phyloP scores from a whole-genome alignment of 1,140 invertebrate species.

The Drosophila azteca region DNA sequence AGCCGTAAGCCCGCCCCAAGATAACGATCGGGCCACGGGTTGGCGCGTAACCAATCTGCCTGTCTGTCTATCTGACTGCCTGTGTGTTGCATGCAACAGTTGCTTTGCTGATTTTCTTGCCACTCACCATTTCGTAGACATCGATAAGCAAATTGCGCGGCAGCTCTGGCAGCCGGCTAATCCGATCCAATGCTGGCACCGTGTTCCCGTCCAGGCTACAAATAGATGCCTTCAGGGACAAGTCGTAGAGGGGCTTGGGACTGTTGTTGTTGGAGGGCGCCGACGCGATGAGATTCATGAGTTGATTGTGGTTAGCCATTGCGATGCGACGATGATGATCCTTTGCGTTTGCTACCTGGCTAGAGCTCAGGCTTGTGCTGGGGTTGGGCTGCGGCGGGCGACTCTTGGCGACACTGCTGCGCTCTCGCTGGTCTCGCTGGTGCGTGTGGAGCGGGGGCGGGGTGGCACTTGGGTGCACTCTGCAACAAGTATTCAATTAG shows the following conservation, averaged over 20 bases:
- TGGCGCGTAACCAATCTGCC: too few species aligned
- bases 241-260: constrained; percentile 58
- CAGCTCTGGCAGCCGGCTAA: constrained; percentile 70
- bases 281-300: constrained; percentile 45
- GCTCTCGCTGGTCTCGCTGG: background rate
- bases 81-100: too few species aligned
- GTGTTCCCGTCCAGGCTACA: constrained; percentile 61
- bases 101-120: background rate
- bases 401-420: too few species aligned
- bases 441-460: background rate
- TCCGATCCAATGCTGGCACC: constrained; percentile 61
- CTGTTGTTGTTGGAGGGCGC: constrained; percentile 42
- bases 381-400: background rate
- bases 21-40: background rate
- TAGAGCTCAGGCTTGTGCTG: background rate
- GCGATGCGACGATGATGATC: too few species aligned
- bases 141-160: constrained; percentile 74
- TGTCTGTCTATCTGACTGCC: too few species aligned
- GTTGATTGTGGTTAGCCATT: constrained; percentile 55
- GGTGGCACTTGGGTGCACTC: constrained; percentile 26
- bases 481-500: constrained; percentile 51
- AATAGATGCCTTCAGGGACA: constrained; percentile 60
- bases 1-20: constrained; percentile 12
- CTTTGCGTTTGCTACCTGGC: constrained; percentile 43
- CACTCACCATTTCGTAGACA: constrained; percentile 76